Conservation (phyloP, 2,888 invertebrate species). For the Drosophila flavopinicola region DNA sequence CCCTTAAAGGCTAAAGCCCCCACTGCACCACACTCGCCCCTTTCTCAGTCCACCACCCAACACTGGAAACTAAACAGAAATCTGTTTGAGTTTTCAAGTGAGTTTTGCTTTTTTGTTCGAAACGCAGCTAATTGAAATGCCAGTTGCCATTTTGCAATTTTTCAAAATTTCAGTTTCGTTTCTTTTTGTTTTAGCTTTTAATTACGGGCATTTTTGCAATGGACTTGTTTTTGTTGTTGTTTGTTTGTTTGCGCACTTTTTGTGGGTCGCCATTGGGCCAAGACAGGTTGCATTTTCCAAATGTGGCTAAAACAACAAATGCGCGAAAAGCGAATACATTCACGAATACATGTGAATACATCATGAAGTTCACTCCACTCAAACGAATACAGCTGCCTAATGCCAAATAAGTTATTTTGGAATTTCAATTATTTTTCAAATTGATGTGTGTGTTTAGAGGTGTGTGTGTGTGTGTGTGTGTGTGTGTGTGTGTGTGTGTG, state of each 20-base stretch:
- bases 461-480: slow-evolving; percentile 10
- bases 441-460: slow-evolving; percentile 1
- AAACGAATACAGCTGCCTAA: slow-evolving; percentile 31
- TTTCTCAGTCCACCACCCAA: background rate
- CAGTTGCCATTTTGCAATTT: slow-evolving; percentile 55
- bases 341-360: slow-evolving; percentile 21
- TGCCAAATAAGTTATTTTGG: slow-evolving; percentile 69
- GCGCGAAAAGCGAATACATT: slow-evolving; percentile 9
- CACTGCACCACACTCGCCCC: background rate
- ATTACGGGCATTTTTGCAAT: slow-evolving; percentile 68
- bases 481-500: slow-evolving; percentile 25
- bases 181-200: slow-evolving; percentile 46
- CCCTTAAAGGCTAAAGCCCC: slow-evolving; percentile 12
- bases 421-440: slow-evolving; percentile 68
- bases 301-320: slow-evolving; percentile 43
- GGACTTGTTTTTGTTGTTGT: slow-evolving; percentile 51
- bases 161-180: slow-evolving; percentile 23
- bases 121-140: slow-evolving; percentile 77
- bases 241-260: slow-evolving; percentile 38
- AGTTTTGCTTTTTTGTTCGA: slow-evolving; percentile 41
- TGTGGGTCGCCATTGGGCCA: slow-evolving; percentile 75
- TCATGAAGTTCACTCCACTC: slow-evolving; percentile 47
- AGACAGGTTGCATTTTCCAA: slow-evolving; percentile 74
- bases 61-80: slow-evolving; percentile 57
- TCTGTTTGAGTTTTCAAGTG: slow-evolving; percentile 54